Base-by-base conservation (phyloP, 2,888 invertebrate genomes). In the Catocala fraxini region DNA sequence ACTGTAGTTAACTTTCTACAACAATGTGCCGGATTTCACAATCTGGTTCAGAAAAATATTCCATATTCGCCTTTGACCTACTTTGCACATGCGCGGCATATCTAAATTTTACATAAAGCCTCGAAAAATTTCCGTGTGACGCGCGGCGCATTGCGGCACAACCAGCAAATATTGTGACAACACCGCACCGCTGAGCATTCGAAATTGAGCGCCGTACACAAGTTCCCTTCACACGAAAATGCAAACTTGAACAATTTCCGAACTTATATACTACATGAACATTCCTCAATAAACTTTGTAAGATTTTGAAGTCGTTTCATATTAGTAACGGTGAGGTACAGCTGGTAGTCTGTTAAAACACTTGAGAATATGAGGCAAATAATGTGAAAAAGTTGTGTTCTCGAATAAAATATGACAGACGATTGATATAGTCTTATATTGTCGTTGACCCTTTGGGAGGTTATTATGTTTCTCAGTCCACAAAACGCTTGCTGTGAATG, bases 81-180 rank as follows among this genome's bases (percentile, higher is more conserved):
- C 69, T 75, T 77, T 74, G 70, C 68, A 78, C 74, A 72, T 78
- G 70, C 75, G 70, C 61, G 68, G 69, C 70, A 69, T 77, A 72
- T 77, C 73, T 69, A 73, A 77, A 77, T 77, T 77, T 77, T 73
- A 76, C 68, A 77, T 74, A 80, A 80, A 81, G 73, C 77, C 78
- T 76, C 80, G 81, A 83, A 83, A 84, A 79, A 81, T 80, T 77
- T 84, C 75, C 77, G 77, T 81, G 78, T 79, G 79, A 75, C 67
- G 66, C 63, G 59, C 71, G 74, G 84, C 84, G 84, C 84, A 84
- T 66, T 84, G 84, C 84, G 83, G 80, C 73, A 83, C 69, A 68
- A 41, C 68, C 62, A 46, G 70, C 80, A 80, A 84, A 84, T 83
- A 82, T 80, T 82, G 83, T 81, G 80, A 82, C 83, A 81, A 79